phyloP scores from a whole-genome alignment of 2,797 vertebrate genomes.

The Poeciliopsis turneri region DNA sequence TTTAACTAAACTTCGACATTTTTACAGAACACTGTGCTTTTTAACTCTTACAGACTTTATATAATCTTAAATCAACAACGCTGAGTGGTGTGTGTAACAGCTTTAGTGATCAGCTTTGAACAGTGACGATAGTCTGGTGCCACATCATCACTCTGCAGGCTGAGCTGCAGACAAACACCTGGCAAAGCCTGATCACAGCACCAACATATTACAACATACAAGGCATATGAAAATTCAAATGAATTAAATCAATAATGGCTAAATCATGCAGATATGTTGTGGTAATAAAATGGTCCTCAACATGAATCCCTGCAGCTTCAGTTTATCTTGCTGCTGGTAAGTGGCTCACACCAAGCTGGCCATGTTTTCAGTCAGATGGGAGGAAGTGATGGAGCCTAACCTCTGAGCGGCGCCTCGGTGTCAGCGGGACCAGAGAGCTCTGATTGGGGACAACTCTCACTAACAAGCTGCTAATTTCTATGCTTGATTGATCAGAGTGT shows the following conservation, averaged over 20 bases:
- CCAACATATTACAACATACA: background rate
- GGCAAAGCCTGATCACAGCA: background rate
- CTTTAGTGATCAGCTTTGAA: no score
- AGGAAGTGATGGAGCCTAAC: conserved; percentile 20
- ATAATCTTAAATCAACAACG: no score
- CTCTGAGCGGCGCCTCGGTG: conserved; percentile 28
- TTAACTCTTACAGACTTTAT: no score
- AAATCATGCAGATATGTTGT: background rate
- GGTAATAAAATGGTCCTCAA: background rate
- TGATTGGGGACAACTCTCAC: conserved; percentile 61
- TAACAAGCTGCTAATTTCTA: conserved; percentile 61
- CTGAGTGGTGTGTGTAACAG: no score
- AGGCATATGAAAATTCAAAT: background rate
- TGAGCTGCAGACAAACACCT: background rate
- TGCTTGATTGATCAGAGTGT: conserved; percentile 51
- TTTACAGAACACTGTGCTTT: no score
- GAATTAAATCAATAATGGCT: background rate
- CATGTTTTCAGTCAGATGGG: background rate
- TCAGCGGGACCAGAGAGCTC: conserved; percentile 50
- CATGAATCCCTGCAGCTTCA: background rate
- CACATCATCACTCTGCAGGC: no score
- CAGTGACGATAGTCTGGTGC: no score
- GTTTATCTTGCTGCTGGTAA: background rate
- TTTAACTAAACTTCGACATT: no score
- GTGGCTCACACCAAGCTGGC: background rate